Conservation (phyloP, 2,888 invertebrate genomes). For the Lochmaea capreae region DNA sequence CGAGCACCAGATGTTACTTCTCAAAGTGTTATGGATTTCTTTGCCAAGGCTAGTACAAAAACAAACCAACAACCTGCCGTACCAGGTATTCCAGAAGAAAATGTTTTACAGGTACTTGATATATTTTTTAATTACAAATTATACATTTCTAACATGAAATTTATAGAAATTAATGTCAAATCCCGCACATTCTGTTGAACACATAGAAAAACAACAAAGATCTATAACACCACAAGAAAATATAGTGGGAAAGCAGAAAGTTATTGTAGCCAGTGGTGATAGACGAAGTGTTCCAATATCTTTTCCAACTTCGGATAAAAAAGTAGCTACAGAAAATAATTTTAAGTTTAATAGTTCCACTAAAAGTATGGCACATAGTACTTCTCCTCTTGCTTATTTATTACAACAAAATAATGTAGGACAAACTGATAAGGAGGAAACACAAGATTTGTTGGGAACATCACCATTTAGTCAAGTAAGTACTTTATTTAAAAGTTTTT, state of each 20-base stretch:
- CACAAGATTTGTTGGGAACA: constrained; percentile 51
- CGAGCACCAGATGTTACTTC: constrained; percentile 79
- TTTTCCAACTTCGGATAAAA: constrained; percentile 51
- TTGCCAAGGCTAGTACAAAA: constrained; percentile 79
- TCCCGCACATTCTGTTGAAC: constrained; percentile 86
- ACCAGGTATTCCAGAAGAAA: constrained; percentile 63
- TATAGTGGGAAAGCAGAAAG: constrained; percentile 47
- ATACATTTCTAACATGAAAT: not conserved
- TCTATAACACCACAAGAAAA: constrained; percentile 78
- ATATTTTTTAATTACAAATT: not conserved
- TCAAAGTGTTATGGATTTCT: constrained; percentile 89
- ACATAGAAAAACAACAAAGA: constrained; percentile 88
- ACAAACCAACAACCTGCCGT: constrained; percentile 69
- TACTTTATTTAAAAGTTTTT: not conserved
- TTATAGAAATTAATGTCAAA: constrained; percentile 79
- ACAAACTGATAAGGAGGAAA: constrained; percentile 45
- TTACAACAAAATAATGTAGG: constrained; percentile 51
- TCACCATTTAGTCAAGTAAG: constrained; percentile 70
- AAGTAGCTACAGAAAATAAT: constrained; percentile 65
- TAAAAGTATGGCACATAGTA: constrained; percentile 54
- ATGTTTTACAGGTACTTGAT: constrained; percentile 70
- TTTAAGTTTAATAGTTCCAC: constrained; percentile 69
- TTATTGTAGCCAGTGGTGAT: constrained; percentile 49
- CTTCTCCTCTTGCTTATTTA: constrained; percentile 56
- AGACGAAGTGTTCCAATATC: constrained; percentile 59